These are phyloP conservation scores for Drosophila putrida DNA, from an alignment of 2,888 invertebrate species.

Conservation along the genomic window DNA sequence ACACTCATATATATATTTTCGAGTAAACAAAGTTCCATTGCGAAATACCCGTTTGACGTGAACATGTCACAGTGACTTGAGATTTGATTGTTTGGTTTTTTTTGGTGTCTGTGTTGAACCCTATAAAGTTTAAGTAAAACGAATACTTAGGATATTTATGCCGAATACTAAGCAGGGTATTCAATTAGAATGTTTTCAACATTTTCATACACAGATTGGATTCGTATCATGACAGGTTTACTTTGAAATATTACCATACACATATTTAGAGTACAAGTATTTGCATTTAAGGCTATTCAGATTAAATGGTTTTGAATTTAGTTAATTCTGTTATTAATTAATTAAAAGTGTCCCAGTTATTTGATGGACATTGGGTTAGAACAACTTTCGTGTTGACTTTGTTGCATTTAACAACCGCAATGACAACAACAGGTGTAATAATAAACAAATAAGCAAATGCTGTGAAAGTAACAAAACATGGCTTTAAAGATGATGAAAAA, in stretches of 20 bases:
- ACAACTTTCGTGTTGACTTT: slow-evolving; percentile 3
- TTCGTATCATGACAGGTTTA: neutral
- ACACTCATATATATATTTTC: neutral
- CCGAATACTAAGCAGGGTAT: slow-evolving; percentile 2
- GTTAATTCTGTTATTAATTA: slow-evolving; percentile 9
- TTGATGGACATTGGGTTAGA: slow-evolving; percentile 5
- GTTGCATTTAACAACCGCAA: slow-evolving; percentile 14
- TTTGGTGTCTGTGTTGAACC: neutral
- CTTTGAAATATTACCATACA: neutral
- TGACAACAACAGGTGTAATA: slow-evolving; percentile 14
- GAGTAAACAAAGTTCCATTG: slow-evolving; percentile 9
- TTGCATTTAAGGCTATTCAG: neutral
- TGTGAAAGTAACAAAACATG: slow-evolving; percentile 15
- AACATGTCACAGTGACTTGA: slow-evolving; percentile 15
- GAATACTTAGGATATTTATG: slow-evolving; percentile 8
- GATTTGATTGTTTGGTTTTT: slow-evolving; percentile 13
- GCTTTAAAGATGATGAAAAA: neutral
- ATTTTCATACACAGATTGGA: neutral
- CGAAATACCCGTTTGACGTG: slow-evolving; percentile 5
- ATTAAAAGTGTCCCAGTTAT: slow-evolving; percentile 12
- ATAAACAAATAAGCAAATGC: slow-evolving; percentile 13
- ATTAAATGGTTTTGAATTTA: slow-evolving; percentile 9
- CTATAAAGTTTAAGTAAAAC: slow-evolving; percentile 9
- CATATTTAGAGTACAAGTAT: neutral
- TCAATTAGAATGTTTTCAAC: neutral